phyloP scores from a whole-genome alignment of 2,113 vertebrate genomes.

The Tetraodon nigroviridis region DNA sequence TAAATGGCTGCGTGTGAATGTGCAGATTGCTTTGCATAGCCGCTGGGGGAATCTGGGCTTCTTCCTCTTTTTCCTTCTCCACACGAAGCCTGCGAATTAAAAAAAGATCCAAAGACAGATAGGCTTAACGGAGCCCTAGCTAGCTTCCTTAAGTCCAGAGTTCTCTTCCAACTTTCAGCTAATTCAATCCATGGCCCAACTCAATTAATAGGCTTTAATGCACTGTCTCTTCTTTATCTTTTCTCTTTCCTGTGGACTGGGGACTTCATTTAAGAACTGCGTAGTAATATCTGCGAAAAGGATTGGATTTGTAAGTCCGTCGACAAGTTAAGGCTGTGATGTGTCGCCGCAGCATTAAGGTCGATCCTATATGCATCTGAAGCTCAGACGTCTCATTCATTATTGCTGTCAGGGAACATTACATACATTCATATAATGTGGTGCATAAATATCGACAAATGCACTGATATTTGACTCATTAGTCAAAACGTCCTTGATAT shows the following conservation, averaged over 20 bases:
- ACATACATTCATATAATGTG: conserved; percentile 55
- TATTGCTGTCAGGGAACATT: conserved; percentile 41
- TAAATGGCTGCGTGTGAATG: conserved; percentile 74
- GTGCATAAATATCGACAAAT: conserved; percentile 61
- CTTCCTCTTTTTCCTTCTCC: conserved; percentile 61
- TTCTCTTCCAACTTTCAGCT: conserved; percentile 62
- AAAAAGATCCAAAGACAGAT: conserved; percentile 71
- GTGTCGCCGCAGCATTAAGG: conserved; percentile 50
- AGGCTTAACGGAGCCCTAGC: conserved; percentile 64
- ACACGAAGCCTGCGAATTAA: conserved; percentile 64
- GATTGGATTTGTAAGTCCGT: conserved; percentile 46
- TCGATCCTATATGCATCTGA: conserved; percentile 62
- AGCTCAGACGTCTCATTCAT: conserved; percentile 57
- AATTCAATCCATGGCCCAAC: conserved; percentile 65
- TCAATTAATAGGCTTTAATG: conserved; percentile 73
- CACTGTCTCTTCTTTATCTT: conserved; percentile 66
- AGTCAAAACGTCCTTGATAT: conserved; percentile 62
- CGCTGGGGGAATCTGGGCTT: conserved; percentile 61
- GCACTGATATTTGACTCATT: conserved; percentile 56
- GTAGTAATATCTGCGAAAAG: conserved; percentile 56
- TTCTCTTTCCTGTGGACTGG: conserved; percentile 50
- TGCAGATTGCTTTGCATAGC: conserved; percentile 73
- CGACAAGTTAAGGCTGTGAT: conserved; percentile 62
- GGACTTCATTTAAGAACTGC: conserved; percentile 57
- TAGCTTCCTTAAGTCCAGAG: conserved; percentile 65